Evolutionary conservation across 2,113 vertebrate species (phyloP).

Genomic region (Mastomys natalensis): DNA sequence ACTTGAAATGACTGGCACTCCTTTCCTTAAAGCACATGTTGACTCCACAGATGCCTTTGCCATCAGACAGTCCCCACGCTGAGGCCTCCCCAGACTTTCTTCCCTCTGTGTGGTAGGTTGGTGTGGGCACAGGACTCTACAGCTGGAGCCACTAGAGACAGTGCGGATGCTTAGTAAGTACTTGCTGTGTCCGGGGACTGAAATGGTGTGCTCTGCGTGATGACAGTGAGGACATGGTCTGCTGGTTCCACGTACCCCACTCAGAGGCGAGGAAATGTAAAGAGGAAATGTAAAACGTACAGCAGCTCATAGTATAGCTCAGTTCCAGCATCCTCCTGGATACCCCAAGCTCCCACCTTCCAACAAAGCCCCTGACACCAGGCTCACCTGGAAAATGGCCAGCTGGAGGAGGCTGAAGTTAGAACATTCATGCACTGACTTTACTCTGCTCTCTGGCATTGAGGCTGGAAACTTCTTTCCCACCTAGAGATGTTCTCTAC

Average conservation of each 20-base stretch:
- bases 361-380: neutral
- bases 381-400: rapidly evolving
- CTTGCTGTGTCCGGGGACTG: rapidly evolving
- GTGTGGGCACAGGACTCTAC: rapidly evolving
- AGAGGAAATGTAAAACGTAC: neutral
- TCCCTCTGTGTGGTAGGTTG: neutral
- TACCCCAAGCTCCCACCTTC: neutral
- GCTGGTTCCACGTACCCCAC: neutral
- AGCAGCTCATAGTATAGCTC: neutral
- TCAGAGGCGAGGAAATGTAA: neutral
- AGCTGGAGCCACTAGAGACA: rapidly evolving
- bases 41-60: neutral
- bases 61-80: no score
- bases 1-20: neutral
- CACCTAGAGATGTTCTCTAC: neutral
- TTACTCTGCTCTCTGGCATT: neutral
- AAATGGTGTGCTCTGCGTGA: neutral
- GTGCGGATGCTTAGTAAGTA: rapidly evolving
- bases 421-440: neutral
- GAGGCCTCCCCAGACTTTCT: neutral
- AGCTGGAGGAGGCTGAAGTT: neutral
- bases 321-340: no score
- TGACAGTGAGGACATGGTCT: neutral
- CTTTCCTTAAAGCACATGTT: rapidly evolving
- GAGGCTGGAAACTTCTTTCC: neutral